Evolutionary conservation across 2,797 vertebrate genomes (phyloP).

Genomic region (Chelon labrosus): DNA sequence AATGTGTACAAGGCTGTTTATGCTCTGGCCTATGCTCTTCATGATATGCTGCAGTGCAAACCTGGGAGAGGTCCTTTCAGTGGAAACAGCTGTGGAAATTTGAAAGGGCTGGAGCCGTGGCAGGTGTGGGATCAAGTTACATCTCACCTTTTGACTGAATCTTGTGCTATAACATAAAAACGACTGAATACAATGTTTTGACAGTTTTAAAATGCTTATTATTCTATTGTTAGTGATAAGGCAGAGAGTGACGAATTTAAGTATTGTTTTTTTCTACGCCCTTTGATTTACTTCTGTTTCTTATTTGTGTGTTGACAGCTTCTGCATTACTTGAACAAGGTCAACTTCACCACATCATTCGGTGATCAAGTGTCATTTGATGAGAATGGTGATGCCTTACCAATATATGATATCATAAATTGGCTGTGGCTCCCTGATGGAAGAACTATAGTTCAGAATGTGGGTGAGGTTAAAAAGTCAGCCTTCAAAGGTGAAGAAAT

Average conservation of each 20-base stretch:
- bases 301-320: constrained; percentile 1
- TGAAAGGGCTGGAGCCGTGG: constrained; percentile 75
- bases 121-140: constrained; percentile 67
- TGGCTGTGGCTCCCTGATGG: constrained; percentile 70
- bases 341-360: constrained; percentile 76
- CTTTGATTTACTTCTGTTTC: too few species aligned
- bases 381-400: constrained; percentile 76
- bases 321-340: constrained; percentile 15
- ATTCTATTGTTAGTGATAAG: too few species aligned
- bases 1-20: constrained; percentile 80
- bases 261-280: too few species aligned
- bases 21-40: constrained; percentile 76
- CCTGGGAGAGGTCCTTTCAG: constrained; percentile 74
- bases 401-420: constrained; percentile 82
- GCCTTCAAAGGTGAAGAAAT: constrained; percentile 51
- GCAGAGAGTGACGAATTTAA: too few species aligned
- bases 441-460: constrained; percentile 46
- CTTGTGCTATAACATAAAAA: too few species aligned
- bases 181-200: too few species aligned
- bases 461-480: constrained; percentile 68
- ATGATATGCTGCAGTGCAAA: constrained; percentile 72
- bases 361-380: constrained; percentile 81
- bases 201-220: too few species aligned
- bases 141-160: not conserved
- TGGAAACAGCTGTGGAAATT: constrained; percentile 67